Percentiles rank a stretch among this genome's conserved stretches.
These are phyloP conservation scores for Potamarius usumacintae DNA, from an alignment of 2,113 vertebrate genomes.

Conservation along the genomic window DNA sequence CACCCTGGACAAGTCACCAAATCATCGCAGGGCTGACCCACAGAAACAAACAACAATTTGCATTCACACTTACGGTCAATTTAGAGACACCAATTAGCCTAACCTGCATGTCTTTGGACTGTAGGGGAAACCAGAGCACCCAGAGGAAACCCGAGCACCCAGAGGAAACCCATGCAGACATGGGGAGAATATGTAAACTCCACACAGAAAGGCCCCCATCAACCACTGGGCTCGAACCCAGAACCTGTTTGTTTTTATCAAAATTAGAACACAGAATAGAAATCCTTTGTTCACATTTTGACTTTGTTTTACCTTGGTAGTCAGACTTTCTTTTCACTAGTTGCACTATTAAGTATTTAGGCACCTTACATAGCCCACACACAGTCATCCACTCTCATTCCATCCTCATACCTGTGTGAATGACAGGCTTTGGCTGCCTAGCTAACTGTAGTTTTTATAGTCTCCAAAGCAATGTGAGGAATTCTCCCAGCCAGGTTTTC, in stretches of 20 bases:
- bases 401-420: slow-evolving; percentile 62
- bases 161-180: too few relatives aligned
- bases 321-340: slow-evolving; percentile 24
- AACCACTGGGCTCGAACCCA: too few relatives aligned
- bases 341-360: slow-evolving; percentile 15
- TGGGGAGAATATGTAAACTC: too few relatives aligned
- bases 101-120: too few relatives aligned
- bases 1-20: too few relatives aligned
- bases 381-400: slow-evolving; percentile 59
- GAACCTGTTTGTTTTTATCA: neutral
- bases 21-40: too few relatives aligned
- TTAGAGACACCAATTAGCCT: too few relatives aligned
- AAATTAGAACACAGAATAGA: neutral
- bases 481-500: slow-evolving; percentile 49
- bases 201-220: too few relatives aligned
- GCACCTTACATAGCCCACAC: slow-evolving; percentile 61
- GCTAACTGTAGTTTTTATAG: slow-evolving; percentile 73
- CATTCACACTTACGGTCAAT: too few relatives aligned
- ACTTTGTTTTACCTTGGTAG: neutral
- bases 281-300: neutral
- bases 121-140: too few relatives aligned
- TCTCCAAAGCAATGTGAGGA: slow-evolving; percentile 65
- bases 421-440: slow-evolving; percentile 66
- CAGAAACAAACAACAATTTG: too few relatives aligned
- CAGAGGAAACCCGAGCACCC: too few relatives aligned